Base-by-base conservation (phyloP, 1,140 invertebrate genomes). In the Armadillidium nasatum region DNA sequence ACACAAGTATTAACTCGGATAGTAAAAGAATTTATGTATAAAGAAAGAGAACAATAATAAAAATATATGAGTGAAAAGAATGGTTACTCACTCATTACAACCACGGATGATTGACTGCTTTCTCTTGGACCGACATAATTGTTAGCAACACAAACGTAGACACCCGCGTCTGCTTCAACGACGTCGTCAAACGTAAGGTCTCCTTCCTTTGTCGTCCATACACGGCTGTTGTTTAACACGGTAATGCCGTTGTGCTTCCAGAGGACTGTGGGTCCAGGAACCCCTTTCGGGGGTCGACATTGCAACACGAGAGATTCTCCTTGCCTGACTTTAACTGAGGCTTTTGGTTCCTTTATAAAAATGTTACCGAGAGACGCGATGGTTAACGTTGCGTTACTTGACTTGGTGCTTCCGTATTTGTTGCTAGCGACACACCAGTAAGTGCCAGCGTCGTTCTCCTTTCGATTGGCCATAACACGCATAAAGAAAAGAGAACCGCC, bases 121-220 rank as follows among this genome's bases (percentile, higher is more conserved):
- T 85, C 83, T 44, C 83, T 66, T 60, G 67, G 82, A 45, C 85
- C 85, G 7, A 83, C 85, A 21, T 82, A 81, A 78, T 86, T 86
- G 43, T 84, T 82, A 2, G 85, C 85, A 44, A 83, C 80, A 76
- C 85, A 86, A 45, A 83, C 80, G 76, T 86, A 86, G 44, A 80
- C 78, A 0, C 85, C 85, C 44, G 84, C 82, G 74, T 86, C 85
- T 23, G 87, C 86, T 43, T 90, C 84, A 23, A 87, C 88, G 11
- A 94, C 89, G 71, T 89, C 86, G 82, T 92, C 91, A 71, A 95
- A 74, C 15, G 44, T 11, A 0, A 78, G 50, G 13, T 78, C 77
- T 4, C 77, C 77, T 22, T 33, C 71, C 4, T 23, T 43, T 10
- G 77, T 11, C 4, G 54, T 73, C 54, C 33, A 71, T 43, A 78